Conservation (phyloP, 1,140 invertebrate species). For the Solen grandis region DNA sequence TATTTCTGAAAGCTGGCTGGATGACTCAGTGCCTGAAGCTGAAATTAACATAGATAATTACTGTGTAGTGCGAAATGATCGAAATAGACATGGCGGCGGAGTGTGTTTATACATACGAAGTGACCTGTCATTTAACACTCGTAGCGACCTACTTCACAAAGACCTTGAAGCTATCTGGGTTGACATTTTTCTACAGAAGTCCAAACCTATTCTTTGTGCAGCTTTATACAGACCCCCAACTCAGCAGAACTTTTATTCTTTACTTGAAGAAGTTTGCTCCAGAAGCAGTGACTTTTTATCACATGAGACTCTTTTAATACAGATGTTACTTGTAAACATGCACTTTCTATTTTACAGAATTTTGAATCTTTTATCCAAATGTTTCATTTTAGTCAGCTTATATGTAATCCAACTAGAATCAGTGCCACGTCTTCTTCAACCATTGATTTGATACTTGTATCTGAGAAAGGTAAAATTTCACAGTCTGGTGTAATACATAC, state of each 20-base stretch:
- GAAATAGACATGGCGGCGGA: conserved; percentile 27
- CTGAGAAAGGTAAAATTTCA: no score
- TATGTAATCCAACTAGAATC: conserved; percentile 21
- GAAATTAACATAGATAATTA: conserved; percentile 28
- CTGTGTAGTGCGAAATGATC: conserved; percentile 4
- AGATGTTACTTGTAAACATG: conserved; percentile 19
- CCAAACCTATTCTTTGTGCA: conserved; percentile 36
- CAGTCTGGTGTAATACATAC: no score
- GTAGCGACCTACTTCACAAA: conserved; percentile 8
- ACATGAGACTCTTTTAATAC: conserved; percentile 47
- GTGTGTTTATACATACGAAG: conserved; percentile 26
- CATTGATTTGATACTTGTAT: no score
- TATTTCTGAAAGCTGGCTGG: conserved; percentile 29
- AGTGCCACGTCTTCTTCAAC: no score
- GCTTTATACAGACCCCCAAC: conserved; percentile 28
- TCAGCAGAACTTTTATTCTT: conserved; percentile 30
- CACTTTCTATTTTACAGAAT: conserved; percentile 8
- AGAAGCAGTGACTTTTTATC: conserved; percentile 10
- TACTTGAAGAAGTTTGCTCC: no score
- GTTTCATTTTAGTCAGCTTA: conserved; percentile 20
- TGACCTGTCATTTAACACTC: conserved; percentile 29
- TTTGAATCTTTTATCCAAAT: conserved; percentile 29
- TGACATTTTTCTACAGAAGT: conserved; percentile 29
- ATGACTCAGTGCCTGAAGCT: conserved; percentile 17
- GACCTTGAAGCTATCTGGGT: conserved; percentile 29